Evolutionary conservation across 2,113 vertebrate genomes (phyloP), one percentile per base, ranked within the genome.

Genomic region (Alethe castanea): DNA sequence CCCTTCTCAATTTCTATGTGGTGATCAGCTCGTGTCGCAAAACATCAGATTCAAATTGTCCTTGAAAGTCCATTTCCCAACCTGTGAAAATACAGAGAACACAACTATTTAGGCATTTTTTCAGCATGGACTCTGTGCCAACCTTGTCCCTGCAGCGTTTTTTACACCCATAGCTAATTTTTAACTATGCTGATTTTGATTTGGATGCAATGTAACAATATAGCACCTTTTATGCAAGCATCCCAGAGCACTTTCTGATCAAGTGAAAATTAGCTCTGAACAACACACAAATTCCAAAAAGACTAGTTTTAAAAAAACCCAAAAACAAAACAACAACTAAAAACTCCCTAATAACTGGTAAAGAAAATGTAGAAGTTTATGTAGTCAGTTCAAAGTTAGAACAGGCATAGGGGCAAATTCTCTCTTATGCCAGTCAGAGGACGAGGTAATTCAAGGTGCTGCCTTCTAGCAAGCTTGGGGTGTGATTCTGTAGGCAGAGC

Each of bases 231-330:
- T 81, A 59, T 76, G 60, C 76, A 83, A 78, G 76, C 28, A 67
- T 81, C 71, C 74, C 47, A 81, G 64, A 81, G 36, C 52, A 53
- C 52, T 86, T 96, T 93, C 56, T 78, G 74, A 88, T 94, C 67
- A 81, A 86, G 42, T 33, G 78, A 88, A 88, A 94, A 92, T 74
- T 88, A 88, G 40, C 60, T 77, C 56, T 86, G 79, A 86, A 86
- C 56, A 74, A 28, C 36, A 60, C 45, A 67, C 11, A 80, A 85
- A 92, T 90, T 87, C 70, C 45, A 82, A 61, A 96, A 77, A 82
- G 23, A 79, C 61, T 84, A 0, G 5, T 90, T 6, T 90, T 14
- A 48, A 24, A 48, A 29, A 16, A 19, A 9, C 8, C 22, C 36
- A 22, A 69, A 50, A 25, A 3, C 14, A 50, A 50, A 50, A 24